phyloP scores from a whole-genome alignment of 2,797 vertebrate genomes.

The Phataginus tricuspis region DNA sequence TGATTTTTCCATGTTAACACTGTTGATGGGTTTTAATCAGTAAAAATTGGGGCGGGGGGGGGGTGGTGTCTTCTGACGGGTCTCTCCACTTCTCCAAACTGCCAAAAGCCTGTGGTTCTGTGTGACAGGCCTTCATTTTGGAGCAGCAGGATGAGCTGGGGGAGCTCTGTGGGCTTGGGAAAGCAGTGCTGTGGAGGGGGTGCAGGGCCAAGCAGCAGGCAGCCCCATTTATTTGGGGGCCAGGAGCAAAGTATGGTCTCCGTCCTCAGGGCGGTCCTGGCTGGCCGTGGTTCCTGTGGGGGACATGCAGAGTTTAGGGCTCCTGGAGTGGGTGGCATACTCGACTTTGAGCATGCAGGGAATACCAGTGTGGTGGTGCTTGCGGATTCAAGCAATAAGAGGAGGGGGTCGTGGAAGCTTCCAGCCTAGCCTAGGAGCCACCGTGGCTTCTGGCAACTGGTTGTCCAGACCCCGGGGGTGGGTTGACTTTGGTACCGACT shows the following conservation, averaged over 20 bases:
- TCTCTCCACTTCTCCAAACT: constrained; percentile 67
- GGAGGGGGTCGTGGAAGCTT: constrained; percentile 24
- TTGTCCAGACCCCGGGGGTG: constrained; percentile 54
- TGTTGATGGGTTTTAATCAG: constrained; percentile 82
- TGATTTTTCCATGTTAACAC: constrained; percentile 71
- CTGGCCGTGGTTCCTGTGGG: not conserved
- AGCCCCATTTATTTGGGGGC: not conserved
- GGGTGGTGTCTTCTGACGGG: constrained; percentile 63
- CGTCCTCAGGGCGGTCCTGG: not conserved
- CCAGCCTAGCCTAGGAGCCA: not conserved
- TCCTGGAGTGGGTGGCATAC: not conserved
- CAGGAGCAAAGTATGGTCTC: not conserved
- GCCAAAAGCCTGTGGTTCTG: not conserved
- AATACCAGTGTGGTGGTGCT: not conserved
- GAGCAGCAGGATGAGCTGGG: not conserved
- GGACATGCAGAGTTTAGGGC: not conserved
- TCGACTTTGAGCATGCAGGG: not conserved
- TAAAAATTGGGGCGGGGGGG: constrained; percentile 73
- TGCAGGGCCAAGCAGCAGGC: not conserved
- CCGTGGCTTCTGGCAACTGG: constrained; percentile 26
- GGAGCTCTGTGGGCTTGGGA: not conserved
- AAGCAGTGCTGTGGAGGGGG: not conserved
- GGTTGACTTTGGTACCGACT: not conserved
- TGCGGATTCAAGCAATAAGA: constrained; percentile 13
- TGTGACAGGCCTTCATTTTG: not conserved